Conservation (phyloP, 2,113 vertebrate species). For the Raja brachyura region DNA sequence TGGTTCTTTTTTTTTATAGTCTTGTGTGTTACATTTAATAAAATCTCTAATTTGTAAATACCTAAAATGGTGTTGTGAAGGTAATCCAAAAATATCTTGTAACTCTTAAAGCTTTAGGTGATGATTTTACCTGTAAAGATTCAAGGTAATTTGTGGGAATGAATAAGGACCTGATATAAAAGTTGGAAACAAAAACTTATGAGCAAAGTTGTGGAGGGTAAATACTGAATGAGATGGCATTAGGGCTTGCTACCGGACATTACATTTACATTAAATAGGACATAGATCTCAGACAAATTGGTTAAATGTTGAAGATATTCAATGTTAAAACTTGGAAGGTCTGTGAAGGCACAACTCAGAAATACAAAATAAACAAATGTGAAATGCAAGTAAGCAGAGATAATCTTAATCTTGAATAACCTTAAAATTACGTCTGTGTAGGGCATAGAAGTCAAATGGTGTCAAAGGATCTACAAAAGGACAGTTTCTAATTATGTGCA, state of each 20-base stretch:
- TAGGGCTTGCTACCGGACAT: neutral
- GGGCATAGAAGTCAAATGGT: neutral
- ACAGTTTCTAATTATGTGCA: neutral
- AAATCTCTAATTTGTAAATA: no score
- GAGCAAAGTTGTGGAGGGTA: neutral
- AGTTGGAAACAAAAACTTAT: neutral
- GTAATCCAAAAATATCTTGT: no score
- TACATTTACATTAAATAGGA: neutral
- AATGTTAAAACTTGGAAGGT: neutral
- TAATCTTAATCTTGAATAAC: no score
- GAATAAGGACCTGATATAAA: neutral
- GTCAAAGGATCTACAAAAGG: neutral
- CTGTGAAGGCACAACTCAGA: neutral
- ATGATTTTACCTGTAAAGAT: neutral
- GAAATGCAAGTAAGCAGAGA: neutral
- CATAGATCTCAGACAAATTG: neutral
- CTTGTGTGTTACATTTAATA: no score
- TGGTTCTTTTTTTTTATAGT: no score
- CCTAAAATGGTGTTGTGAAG: no score
- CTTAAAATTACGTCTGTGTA: neutral
- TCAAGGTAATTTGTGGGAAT: neutral
- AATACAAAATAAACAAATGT: neutral
- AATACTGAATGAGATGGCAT: neutral
- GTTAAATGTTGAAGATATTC: neutral
- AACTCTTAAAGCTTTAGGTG: neutral